Percentiles rank a stretch among this genome's conserved stretches.
Conservation (phyloP, 1,140 invertebrate species). For the Solen grandis region DNA sequence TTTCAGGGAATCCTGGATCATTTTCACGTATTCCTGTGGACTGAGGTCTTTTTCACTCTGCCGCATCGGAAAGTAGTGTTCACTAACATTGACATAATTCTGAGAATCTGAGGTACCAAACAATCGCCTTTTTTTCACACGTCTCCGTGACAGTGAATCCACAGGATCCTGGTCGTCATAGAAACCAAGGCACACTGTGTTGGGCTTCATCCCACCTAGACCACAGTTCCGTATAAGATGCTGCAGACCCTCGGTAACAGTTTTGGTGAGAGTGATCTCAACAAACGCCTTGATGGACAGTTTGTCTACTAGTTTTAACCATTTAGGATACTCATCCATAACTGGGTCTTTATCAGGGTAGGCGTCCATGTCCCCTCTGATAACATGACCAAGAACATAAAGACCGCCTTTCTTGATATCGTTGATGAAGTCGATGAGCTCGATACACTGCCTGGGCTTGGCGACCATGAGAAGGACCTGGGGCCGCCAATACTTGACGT, state of each 20-base stretch:
- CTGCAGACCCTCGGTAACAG: conserved; percentile 93
- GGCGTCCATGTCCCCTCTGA: conserved; percentile 82
- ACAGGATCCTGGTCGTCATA: conserved; percentile 82
- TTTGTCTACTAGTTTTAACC: conserved; percentile 93
- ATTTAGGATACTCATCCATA: conserved; percentile 88
- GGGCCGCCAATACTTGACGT: conserved; percentile 99
- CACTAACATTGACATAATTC: conserved; percentile 54
- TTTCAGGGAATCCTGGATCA: conserved; percentile 91
- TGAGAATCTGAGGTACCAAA: conserved; percentile 59
- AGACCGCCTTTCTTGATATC: conserved; percentile 99
- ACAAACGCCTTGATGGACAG: conserved; percentile 98
- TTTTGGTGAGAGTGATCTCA: conserved; percentile 93
- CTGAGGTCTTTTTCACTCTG: conserved; percentile 74
- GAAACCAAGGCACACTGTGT: conserved; percentile 94
- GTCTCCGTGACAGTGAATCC: conserved; percentile 67
- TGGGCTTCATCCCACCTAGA: conserved; percentile 99
- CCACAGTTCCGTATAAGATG: conserved; percentile 96
- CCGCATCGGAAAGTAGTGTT: conserved; percentile 72
- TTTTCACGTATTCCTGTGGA: conserved; percentile 90
- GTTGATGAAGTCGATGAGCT: conserved; percentile 98
- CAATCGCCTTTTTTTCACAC: conserved; percentile 54
- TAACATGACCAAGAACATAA: conserved; percentile 96
- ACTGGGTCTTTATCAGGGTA: conserved; percentile 66
- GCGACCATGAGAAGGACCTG: conserved; percentile 96
- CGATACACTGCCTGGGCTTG: conserved; percentile 93